Evolutionary conservation across 2,888 invertebrate genomes (phyloP), one percentile per base, ranked within the genome.

Genomic region (Bursaphelenchus okinawaensis): DNA sequence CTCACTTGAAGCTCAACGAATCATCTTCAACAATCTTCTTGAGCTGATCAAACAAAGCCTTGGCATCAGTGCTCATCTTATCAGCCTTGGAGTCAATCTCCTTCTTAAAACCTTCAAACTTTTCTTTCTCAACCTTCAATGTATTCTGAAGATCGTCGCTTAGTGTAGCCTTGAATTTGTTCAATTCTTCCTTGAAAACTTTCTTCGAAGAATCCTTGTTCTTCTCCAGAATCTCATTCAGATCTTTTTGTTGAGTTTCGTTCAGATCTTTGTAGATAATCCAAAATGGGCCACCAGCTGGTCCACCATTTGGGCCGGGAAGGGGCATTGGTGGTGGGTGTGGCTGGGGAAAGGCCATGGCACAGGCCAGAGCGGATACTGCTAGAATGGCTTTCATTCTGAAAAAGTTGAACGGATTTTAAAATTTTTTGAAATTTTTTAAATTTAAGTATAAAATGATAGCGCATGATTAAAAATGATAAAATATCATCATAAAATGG

Each of bases 161-260:
- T 28, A 12, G 22, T 19, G 20, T 57, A 12, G 60, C 76, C 29
- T 72, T 73, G 26, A 62, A 65, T 12, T 57, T 71, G 7, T 62
- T 78, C 1, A 68, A 65, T 55, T 58, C 66, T 3, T 55, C 62
- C 7, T 62, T 70, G 60, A 40, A 40, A 12, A 40, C 40, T 4
- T 40, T 40, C 40, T 40, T 40, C 1, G 16, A 16, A 2, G 40
- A 40, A 4, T 40, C 40, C 6, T n/a, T 40, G 40, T 40, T 40
- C n/a, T 40, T 40, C 2, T 40, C 40, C 40, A 40, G 6, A 40
- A 40, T 40, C 6, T 12, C 12, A n/a, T 12, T 40, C 40, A 40
- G n/a, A 3, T 40, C 40, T 40, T 40, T 40, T 6, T 40, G 40
- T n/a, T 40, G 40, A 1, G 40, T 16, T 40, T 40, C 40, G n/a